Percentiles rank a stretch among this genome's conserved stretches.
Evolutionary conservation across 2,113 vertebrate species (phyloP).

Genomic region (Microcebus murinus): DNA sequence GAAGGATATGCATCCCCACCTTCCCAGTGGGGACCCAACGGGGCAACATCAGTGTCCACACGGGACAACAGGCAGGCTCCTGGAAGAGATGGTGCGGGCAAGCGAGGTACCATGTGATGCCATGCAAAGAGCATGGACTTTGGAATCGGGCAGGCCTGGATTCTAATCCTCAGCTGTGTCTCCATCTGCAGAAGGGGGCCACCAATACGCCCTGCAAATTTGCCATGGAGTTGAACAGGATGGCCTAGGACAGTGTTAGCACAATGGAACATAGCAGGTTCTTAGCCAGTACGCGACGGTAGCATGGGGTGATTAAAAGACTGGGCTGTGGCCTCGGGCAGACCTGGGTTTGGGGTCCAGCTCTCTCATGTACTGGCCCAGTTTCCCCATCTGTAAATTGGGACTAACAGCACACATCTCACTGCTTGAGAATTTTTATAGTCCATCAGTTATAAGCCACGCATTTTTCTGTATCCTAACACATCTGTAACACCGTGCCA

Average conservation of each 20-base stretch:
- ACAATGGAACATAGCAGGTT: rapidly evolving
- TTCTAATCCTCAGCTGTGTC: not conserved
- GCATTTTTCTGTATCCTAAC: not conserved
- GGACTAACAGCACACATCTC: not conserved
- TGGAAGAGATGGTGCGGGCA: not conserved
- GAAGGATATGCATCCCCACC: no score
- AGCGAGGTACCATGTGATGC: not conserved
- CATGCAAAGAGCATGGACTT: not conserved
- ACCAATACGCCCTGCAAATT: not conserved
- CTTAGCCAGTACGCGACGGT: not conserved
- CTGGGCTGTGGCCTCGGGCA: not conserved
- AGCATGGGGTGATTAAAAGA: not conserved
- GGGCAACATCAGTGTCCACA: not conserved
- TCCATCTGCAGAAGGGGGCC: not conserved
- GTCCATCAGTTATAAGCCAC: not conserved
- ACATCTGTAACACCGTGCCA: not conserved
- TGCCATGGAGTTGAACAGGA: not conserved
- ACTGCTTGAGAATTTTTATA: not conserved
- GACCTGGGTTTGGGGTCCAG: not conserved
- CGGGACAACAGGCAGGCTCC: not conserved
- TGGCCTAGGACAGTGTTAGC: rapidly evolving
- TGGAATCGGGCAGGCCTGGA: not conserved
- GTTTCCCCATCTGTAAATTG: not conserved
- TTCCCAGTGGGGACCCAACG: not conserved
- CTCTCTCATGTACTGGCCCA: not conserved